Conservation (phyloP, 1,140 invertebrate species). For the Chionoecetes opilio region DNA sequence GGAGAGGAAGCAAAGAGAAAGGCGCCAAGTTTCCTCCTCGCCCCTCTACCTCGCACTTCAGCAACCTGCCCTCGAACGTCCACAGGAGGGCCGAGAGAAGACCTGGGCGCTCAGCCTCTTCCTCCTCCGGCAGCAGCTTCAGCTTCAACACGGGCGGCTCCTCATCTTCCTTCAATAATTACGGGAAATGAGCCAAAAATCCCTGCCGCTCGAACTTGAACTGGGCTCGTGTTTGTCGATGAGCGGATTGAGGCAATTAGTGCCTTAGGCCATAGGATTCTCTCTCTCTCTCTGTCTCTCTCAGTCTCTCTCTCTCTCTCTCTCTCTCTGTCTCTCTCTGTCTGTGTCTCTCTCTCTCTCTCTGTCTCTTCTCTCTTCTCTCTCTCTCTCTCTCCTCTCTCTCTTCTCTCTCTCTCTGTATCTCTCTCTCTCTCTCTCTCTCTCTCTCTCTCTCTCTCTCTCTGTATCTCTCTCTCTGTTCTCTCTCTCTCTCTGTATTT, state of each 20-base stretch:
- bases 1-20: background rate
- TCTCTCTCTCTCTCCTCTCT: background rate
- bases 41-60: background rate
- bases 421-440: constrained; percentile 30
- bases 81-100: background rate
- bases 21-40: background rate
- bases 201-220: background rate
- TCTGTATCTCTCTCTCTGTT: background rate
- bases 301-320: constrained; percentile 14
- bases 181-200: constrained; percentile 52
- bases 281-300: background rate
- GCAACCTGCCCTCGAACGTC: background rate
- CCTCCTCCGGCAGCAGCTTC: constrained; percentile 48
- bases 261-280: background rate
- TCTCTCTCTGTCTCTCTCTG: no score
- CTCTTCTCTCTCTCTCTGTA: background rate
- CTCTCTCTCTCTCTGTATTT: background rate
- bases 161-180: constrained; percentile 54
- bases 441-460: background rate
- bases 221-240: background rate
- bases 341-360: background rate
- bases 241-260: background rate
- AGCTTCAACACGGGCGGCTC: constrained; percentile 59
- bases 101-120: background rate
- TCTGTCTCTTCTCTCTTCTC: background rate